Conservation (phyloP, 1,140 invertebrate species). For the Drosophila tsacasi region DNA sequence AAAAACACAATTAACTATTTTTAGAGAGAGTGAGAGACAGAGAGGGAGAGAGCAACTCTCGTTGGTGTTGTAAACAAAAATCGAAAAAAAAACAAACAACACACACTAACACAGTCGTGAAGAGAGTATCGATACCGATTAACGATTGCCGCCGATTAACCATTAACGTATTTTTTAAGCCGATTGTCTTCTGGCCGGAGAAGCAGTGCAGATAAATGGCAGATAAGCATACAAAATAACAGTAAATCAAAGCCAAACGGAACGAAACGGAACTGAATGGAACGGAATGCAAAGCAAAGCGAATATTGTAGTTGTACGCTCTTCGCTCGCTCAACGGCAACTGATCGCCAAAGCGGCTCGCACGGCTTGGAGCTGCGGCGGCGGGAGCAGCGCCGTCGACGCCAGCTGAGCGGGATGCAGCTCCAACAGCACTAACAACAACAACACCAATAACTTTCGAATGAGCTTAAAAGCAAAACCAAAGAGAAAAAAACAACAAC, state of each 20-base stretch:
- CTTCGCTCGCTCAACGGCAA: constrained; percentile 76
- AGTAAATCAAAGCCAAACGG: constrained; percentile 29
- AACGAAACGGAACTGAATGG: constrained; percentile 15
- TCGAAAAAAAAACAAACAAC: constrained; percentile 11
- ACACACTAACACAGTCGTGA: constrained; percentile 14
- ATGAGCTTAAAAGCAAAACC: constrained; percentile 67
- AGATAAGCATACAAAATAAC: constrained; percentile 36
- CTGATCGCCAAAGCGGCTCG: constrained; percentile 46
- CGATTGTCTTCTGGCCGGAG: constrained; percentile 20
- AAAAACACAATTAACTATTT: constrained; percentile 13
- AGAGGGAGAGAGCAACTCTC: constrained; percentile 16
- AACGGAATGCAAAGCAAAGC: constrained; percentile 27
- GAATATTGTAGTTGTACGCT: constrained; percentile 58
- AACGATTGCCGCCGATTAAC: constrained; percentile 20
- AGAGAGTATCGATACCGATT: constrained; percentile 33
- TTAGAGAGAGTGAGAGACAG: background rate
- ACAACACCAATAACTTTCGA: constrained; percentile 68
- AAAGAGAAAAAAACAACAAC: constrained; percentile 8
- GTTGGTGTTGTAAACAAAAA: constrained; percentile 33
- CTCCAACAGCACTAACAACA: constrained; percentile 38
- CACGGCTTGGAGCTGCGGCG: background rate
- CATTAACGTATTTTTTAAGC: constrained; percentile 17
- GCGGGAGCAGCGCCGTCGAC: constrained; percentile 28
- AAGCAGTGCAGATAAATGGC: constrained; percentile 19
- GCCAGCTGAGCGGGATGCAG: constrained; percentile 58